Conservation (phyloP, 2,113 vertebrate species). For the Zosterops pallidus region DNA sequence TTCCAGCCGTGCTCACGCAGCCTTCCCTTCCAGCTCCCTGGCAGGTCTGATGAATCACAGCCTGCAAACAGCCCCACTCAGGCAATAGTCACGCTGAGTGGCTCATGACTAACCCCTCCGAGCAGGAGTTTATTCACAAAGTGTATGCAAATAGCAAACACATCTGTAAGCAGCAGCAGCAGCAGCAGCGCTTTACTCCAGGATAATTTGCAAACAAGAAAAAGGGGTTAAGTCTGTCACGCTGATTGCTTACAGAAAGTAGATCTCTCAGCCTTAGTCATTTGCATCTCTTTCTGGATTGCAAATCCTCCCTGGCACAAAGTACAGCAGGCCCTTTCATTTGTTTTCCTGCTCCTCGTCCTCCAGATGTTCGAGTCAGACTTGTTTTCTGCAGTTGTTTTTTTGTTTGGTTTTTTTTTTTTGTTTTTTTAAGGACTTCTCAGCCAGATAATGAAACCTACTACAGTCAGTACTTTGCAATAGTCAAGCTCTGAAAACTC, state of each 20-base stretch:
- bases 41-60: slow-evolving; percentile 36
- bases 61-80: neutral
- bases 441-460: neutral
- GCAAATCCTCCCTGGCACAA: slow-evolving; percentile 32
- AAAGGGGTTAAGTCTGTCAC: slow-evolving; percentile 53
- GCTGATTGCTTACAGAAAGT: slow-evolving; percentile 56
- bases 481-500: neutral
- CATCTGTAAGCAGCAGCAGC: slow-evolving; percentile 49
- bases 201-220: slow-evolving; percentile 52
- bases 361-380: slow-evolving; percentile 66
- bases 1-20: neutral
- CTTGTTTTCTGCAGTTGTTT: slow-evolving; percentile 43
- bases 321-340: slow-evolving; percentile 48
- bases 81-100: slow-evolving; percentile 39
- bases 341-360: slow-evolving; percentile 32
- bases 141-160: slow-evolving; percentile 45
- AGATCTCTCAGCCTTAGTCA: slow-evolving; percentile 44
- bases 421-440: neutral
- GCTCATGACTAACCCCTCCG: slow-evolving; percentile 30
- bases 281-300: slow-evolving; percentile 56
- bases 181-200: neutral
- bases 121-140: slow-evolving; percentile 47
- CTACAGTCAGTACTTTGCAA: neutral
- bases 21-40: neutral
- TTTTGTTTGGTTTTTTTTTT: neutral